phyloP scores from a whole-genome alignment of 92 coral and sea anemone genomes.

The Pocillopora grandis region DNA sequence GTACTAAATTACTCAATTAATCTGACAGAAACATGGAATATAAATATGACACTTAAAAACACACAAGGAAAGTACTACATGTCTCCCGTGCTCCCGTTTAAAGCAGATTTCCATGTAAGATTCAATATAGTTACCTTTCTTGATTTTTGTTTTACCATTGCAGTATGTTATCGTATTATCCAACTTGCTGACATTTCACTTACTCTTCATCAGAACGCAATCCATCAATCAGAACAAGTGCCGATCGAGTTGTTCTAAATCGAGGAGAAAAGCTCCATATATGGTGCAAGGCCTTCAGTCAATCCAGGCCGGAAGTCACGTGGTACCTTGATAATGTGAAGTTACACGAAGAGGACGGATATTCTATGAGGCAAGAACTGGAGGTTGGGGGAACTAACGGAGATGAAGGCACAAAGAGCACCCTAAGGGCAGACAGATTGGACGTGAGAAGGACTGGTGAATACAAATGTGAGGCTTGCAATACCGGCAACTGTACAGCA shows the following conservation, averaged over 20 bases:
- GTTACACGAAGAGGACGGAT: slow-evolving; percentile 54
- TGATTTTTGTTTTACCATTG: too few species aligned
- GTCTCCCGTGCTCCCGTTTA: too few species aligned
- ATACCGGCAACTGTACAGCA: slow-evolving; percentile 73
- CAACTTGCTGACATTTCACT: background rate
- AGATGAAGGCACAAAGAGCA: slow-evolving; percentile 43
- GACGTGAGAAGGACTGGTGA: slow-evolving; percentile 78
- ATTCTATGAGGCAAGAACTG: slow-evolving; percentile 39
- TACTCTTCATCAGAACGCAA: background rate
- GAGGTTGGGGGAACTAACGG: slow-evolving; percentile 15
- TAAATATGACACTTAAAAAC: too few species aligned
- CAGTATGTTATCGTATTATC: too few species aligned
- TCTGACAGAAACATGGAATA: too few species aligned
- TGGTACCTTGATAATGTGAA: slow-evolving; percentile 80
- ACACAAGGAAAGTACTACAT: too few species aligned
- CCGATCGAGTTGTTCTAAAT: slow-evolving; percentile 50
- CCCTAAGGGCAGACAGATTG: slow-evolving; percentile 52
- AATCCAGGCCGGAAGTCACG: slow-evolving; percentile 54
- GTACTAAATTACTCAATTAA: too few species aligned
- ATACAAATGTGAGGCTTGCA: slow-evolving; percentile 83
- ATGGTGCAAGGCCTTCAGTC: slow-evolving; percentile 71
- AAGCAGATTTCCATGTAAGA: too few species aligned
- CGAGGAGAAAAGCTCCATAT: slow-evolving; percentile 55
- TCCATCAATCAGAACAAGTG: slow-evolving; percentile 41
- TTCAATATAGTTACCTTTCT: too few species aligned